These are phyloP conservation scores for Thera obeliscata DNA, from an alignment of 2,888 invertebrate genomes.

Conservation along the genomic window DNA sequence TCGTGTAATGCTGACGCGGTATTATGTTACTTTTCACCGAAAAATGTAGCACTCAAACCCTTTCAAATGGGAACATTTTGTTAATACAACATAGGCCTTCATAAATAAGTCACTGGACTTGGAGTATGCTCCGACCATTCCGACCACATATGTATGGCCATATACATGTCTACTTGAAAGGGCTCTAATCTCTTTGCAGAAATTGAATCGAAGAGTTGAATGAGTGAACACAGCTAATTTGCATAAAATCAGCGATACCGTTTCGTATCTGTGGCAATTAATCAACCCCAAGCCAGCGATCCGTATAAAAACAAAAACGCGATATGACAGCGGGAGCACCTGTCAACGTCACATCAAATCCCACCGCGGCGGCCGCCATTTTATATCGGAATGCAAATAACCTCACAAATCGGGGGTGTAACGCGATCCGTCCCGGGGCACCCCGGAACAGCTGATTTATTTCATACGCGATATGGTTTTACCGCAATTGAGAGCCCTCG, in stretches of 20 bases:
- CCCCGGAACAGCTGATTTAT: constrained; percentile 76
- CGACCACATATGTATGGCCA: neutral
- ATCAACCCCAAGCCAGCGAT: constrained; percentile 53
- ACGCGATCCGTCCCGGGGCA: constrained; percentile 70
- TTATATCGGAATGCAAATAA: constrained; percentile 79
- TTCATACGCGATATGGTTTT: constrained; percentile 80
- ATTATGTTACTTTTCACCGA: constrained; percentile 47
- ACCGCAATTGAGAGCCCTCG: constrained; percentile 70
- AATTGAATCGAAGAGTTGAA: constrained; percentile 23
- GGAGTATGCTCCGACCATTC: neutral
- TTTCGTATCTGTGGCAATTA: constrained; percentile 47
- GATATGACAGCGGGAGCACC: constrained; percentile 63
- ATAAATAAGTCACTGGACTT: neutral
- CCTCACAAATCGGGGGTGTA: constrained; percentile 76
- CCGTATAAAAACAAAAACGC: constrained; percentile 58
- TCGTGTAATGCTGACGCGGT: constrained; percentile 46
- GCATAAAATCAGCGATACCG: constrained; percentile 31
- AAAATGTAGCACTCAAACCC: constrained; percentile 38
- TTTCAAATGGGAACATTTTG: constrained; percentile 26
- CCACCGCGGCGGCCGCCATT: constrained; percentile 69
- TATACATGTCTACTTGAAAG: neutral
- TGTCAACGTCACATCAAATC: constrained; percentile 77
- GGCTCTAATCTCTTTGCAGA: constrained; percentile 8
- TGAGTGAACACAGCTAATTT: constrained; percentile 28
- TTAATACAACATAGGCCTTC: neutral